Percentiles rank a stretch among this genome's conserved stretches.
These are phyloP conservation scores for Drosophila tropicalis DNA, from an alignment of 1,140 invertebrate species.

Conservation along the genomic window DNA sequence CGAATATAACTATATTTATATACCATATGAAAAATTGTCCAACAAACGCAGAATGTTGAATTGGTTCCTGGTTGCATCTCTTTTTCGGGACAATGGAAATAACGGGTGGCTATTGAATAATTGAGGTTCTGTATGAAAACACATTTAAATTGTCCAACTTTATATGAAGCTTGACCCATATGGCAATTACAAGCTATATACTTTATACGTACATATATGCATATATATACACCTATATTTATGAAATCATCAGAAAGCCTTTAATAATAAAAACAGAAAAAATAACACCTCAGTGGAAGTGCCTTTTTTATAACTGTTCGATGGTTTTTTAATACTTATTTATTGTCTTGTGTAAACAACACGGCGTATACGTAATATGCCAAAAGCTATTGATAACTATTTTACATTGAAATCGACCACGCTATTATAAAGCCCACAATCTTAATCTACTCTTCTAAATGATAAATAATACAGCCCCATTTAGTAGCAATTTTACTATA, in stretches of 20 bases:
- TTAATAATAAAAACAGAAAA: slow-evolving; percentile 45
- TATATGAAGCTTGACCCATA: neutral
- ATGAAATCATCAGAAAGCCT: slow-evolving; percentile 39
- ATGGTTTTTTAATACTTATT: slow-evolving; percentile 36
- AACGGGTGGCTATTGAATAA: slow-evolving; percentile 41
- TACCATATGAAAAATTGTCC: slow-evolving; percentile 46
- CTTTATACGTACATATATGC: neutral
- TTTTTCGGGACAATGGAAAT: neutral
- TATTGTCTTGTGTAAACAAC: slow-evolving; percentile 13
- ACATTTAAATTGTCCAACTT: slow-evolving; percentile 15
- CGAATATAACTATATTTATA: slow-evolving; percentile 29
- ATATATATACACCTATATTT: neutral
- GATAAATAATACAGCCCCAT: too few species aligned
- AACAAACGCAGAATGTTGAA: slow-evolving; percentile 57
- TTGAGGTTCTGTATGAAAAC: slow-evolving; percentile 30
- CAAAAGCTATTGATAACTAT: slow-evolving; percentile 31
- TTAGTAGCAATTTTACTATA: too few species aligned
- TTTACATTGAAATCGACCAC: neutral
- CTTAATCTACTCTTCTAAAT: too few species aligned
- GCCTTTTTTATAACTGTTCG: slow-evolving; percentile 24
- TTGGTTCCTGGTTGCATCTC: slow-evolving; percentile 32
- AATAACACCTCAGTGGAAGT: neutral
- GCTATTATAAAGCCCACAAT: too few species aligned
- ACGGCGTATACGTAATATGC: slow-evolving; percentile 11
- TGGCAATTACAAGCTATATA: neutral